Conservation (phyloP, 2,888 invertebrate genomes). For the Sarcophaga variegata region DNA sequence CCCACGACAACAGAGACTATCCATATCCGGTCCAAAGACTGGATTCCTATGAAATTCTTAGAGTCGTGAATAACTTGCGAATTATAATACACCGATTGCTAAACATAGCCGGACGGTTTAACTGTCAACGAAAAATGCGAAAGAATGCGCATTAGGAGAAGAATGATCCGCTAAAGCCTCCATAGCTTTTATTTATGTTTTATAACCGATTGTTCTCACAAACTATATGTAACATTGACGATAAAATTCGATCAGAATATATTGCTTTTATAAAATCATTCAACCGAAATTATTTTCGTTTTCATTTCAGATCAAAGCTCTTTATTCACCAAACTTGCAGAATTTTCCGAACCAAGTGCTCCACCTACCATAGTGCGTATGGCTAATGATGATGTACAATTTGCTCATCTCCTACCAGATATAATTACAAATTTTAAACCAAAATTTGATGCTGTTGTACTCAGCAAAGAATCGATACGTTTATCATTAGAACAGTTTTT, state of each 20-base stretch:
- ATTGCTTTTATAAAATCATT: no score
- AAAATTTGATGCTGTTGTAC: conserved; percentile 74
- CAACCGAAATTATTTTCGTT: background rate
- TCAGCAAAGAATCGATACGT: conserved; percentile 79
- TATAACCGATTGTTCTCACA: background rate
- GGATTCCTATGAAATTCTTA: no score
- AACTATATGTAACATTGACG: no score
- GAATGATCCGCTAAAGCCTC: no score
- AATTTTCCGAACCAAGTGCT: conserved; percentile 78
- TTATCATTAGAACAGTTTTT: conserved; percentile 85
- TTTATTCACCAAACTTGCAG: conserved; percentile 82
- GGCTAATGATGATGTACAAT: conserved; percentile 84
- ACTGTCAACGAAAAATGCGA: no score
- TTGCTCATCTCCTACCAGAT: conserved; percentile 84
- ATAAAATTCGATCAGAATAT: no score
- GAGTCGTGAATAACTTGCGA: no score
- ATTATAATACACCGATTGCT: no score
- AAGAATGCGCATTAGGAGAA: no score
- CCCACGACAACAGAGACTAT: no score
- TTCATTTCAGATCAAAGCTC: conserved; percentile 81
- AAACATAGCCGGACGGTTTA: no score
- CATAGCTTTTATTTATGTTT: background rate
- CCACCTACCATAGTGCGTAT: conserved; percentile 84
- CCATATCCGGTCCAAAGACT: no score
- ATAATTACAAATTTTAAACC: conserved; percentile 82